Conservation (phyloP, 2,888 invertebrate species). For the Trachelus tabidus region DNA sequence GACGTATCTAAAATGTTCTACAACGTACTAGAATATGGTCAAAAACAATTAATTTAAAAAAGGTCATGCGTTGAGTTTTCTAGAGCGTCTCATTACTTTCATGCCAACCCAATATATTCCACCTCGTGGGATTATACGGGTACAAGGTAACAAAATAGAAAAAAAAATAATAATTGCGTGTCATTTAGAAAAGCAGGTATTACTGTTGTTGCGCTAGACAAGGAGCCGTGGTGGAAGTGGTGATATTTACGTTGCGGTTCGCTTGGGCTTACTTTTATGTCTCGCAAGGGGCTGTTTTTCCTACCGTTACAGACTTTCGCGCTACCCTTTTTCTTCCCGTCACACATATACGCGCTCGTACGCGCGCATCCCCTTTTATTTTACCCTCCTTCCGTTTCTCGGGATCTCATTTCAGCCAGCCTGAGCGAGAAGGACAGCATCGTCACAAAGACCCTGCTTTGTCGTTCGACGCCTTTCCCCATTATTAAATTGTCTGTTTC, state of each 20-base stretch:
- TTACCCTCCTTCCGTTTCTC: constrained; percentile 10
- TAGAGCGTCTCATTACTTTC: no score
- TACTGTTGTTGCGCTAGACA: constrained; percentile 31
- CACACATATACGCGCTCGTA: neutral
- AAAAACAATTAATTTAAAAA: no score
- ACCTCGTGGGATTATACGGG: neutral
- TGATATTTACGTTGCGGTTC: constrained; percentile 55
- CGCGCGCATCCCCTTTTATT: neutral
- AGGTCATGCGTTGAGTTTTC: no score
- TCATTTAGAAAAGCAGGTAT: neutral
- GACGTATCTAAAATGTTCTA: no score
- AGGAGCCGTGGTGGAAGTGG: constrained; percentile 45
- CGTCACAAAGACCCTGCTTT: constrained; percentile 44
- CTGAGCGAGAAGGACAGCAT: neutral
- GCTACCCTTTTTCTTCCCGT: constrained; percentile 5
- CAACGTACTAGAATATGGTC: no score
- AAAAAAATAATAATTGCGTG: neutral
- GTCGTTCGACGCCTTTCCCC: constrained; percentile 45
- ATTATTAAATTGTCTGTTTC: constrained; percentile 53
- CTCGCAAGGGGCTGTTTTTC: constrained; percentile 29
- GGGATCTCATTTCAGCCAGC: neutral
- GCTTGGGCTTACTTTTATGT: constrained; percentile 57
- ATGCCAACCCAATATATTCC: neutral
- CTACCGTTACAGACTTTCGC: constrained; percentile 7
- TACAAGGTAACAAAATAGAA: neutral